Evolutionary conservation across 1,140 invertebrate genomes (phyloP), one percentile per base, ranked within the genome.

Genomic region (Cydia amplana): DNA sequence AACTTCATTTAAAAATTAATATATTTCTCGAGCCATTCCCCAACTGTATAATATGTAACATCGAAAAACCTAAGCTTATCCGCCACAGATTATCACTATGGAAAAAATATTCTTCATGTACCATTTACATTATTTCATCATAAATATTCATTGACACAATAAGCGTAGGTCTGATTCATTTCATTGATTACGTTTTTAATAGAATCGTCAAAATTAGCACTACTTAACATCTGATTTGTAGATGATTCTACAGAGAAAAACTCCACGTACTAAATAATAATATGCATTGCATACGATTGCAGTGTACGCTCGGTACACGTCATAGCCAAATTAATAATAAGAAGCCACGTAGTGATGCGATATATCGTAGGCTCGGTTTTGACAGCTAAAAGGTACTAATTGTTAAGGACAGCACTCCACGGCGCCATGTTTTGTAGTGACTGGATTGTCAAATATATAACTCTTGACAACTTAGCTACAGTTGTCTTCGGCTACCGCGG

Each of bases 1-100:
- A 73, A 73, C 49, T 43, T 36, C n/a, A 18, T 36, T 70, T 40
- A 40, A 70, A 70, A 70, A 36, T 70, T 70, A 32, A 70, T 70
- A 70, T 70, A 70, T 70, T 23, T 72, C 63, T 60, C 14, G 40
- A 75, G 75, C 65, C 46, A 89, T 91, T 90, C 89, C 89, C 86
- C 89, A 80, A 91, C 87, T 91, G 89, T 89, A 89, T 87, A 89
- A 75, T 80, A 82, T 79, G 72, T 78, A 77, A 77, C 77, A 79
- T 72, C 79, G 80, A 82, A 83, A 83, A 82, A 85, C 55, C 84
- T 87, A 88, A 87, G 82, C 82, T 85, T 84, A 84, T 82, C 80
- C 82, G 81, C 81, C 81, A 84, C 80, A 77, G 79, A 80, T 82
- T 86, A 87, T 76, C 55, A 60, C 70, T 73, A 85, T 84, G 87